These are phyloP conservation scores for Hyperoodon ampullatus DNA, from an alignment of 2,113 vertebrate genomes.

Conservation along the genomic window DNA sequence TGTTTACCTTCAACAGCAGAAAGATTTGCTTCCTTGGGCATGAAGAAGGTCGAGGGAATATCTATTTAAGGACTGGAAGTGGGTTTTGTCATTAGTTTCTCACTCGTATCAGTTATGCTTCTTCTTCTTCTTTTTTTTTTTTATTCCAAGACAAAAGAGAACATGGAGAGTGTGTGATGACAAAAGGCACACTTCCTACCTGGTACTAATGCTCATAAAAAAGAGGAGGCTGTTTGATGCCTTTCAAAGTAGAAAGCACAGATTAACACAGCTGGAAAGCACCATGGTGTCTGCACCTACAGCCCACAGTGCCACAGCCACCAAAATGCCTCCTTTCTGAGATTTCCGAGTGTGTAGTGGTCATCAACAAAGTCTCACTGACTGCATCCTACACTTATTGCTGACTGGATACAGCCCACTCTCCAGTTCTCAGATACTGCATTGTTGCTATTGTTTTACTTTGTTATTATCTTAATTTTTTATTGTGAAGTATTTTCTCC, in stretches of 20 bases:
- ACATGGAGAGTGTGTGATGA: background rate
- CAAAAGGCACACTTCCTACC: background rate
- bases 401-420: background rate
- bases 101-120: background rate
- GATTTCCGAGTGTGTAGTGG: background rate
- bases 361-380: background rate
- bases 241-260: background rate
- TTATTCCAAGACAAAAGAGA: background rate
- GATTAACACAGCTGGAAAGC: background rate
- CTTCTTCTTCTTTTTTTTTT: background rate
- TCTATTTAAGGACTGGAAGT: background rate
- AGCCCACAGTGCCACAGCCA: background rate
- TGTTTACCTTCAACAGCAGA: background rate
- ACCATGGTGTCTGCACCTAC: background rate
- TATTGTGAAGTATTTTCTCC: slow-evolving; percentile 22
- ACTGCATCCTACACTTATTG: background rate
- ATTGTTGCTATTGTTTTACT: background rate
- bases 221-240: background rate
- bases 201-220: background rate
- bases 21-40: background rate
- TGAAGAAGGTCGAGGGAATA: background rate
- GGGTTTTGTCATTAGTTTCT: background rate
- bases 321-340: background rate
- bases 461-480: slow-evolving; percentile 13
- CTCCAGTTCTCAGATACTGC: background rate